These are phyloP conservation scores for Cynopterus sphinx DNA, from an alignment of 2,797 vertebrate species.

Conservation along the genomic window DNA sequence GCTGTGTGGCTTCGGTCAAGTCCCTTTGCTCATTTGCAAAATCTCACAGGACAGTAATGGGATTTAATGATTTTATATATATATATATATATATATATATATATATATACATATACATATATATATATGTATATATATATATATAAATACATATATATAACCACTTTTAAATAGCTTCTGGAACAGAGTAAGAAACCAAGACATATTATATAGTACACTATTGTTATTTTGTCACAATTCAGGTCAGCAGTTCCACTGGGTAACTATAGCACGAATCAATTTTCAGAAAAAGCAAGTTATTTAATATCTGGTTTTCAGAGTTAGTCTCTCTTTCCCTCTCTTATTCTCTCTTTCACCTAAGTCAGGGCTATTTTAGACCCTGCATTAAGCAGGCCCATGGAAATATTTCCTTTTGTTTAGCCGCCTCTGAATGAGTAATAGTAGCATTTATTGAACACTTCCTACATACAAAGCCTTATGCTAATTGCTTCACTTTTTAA, in stretches of 20 bases:
- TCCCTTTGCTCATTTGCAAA: conserved; percentile 27
- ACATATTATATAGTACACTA: conserved; percentile 19
- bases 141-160: no score
- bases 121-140: no score
- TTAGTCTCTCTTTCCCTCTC: not conserved
- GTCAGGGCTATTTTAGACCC: not conserved
- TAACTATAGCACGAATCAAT: conserved; percentile 41
- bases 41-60: not conserved
- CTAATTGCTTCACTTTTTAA: not conserved
- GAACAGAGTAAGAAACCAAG: conserved; percentile 48
- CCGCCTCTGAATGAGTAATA: conserved; percentile 13
- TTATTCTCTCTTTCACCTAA: not conserved
- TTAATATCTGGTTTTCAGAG: conserved; percentile 32
- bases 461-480: not conserved
- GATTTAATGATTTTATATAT: not conserved
- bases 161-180: conserved; percentile 35
- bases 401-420: conserved; percentile 39
- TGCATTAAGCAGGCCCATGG: not conserved
- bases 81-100: not conserved
- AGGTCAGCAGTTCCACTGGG: conserved; percentile 44
- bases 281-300: conserved; percentile 56
- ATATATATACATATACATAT: no score
- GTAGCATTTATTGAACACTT: not conserved
- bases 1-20: not conserved
- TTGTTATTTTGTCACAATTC: conserved; percentile 60